Conservation (phyloP, 2,888 invertebrate genomes). For the Polyommatus icarus region DNA sequence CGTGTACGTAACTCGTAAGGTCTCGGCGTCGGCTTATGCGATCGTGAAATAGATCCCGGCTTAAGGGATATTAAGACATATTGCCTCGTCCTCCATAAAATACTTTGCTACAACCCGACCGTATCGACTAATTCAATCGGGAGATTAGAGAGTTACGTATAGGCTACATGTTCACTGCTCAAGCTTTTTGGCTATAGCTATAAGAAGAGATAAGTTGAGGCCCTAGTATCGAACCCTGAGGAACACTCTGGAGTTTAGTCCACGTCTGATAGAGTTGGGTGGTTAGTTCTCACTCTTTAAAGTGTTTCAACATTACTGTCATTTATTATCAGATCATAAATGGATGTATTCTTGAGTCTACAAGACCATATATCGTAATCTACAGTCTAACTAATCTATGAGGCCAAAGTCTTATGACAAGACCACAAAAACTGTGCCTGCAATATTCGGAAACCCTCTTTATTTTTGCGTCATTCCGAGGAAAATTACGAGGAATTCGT, state of each 20-base stretch:
- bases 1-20: not conserved
- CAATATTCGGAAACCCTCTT: not conserved
- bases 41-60: conserved; percentile 15
- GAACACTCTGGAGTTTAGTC: too few relatives aligned
- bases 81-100: conserved; percentile 17
- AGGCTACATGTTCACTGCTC: not conserved
- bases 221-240: too few relatives aligned
- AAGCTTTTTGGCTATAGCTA: not conserved
- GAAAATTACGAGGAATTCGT: conserved; percentile 8
- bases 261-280: too few relatives aligned
- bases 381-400: too few relatives aligned
- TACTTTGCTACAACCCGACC: not conserved
- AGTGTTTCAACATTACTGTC: too few relatives aligned
- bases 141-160: not conserved
- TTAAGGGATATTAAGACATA: conserved; percentile 26
- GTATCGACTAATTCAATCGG: not conserved
- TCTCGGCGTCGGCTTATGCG: conserved; percentile 6
- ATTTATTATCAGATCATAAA: too few relatives aligned
- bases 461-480: conserved; percentile 2
- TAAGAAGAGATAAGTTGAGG: not conserved
- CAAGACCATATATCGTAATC: too few relatives aligned
- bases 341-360: too few relatives aligned
- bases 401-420: not conserved
- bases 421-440: not conserved
- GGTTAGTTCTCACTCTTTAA: not conserved